Evolutionary conservation across 2,113 vertebrate species (phyloP).

Genomic region (Laticauda laticaudata): DNA sequence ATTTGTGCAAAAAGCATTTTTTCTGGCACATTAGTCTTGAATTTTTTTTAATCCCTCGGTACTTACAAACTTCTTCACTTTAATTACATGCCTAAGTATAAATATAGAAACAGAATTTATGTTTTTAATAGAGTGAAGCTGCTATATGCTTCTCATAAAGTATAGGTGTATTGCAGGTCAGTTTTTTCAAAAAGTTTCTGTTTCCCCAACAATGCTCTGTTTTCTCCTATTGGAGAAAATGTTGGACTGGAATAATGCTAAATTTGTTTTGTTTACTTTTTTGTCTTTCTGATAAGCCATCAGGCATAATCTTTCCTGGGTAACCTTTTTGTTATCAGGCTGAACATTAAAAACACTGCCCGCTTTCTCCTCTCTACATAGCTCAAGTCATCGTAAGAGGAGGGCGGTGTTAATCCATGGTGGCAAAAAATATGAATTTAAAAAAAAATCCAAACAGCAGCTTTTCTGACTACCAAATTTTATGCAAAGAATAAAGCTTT

Average conservation of each 20-base stretch:
- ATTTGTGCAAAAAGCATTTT: not conserved
- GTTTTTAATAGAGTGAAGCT: conserved; percentile 13
- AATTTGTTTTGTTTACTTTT: not conserved
- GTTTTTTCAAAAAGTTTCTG: not conserved
- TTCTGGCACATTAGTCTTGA: not conserved
- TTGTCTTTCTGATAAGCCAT: not conserved
- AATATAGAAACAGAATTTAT: not conserved
- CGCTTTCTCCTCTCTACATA: conserved; percentile 13
- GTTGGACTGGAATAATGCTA: not conserved
- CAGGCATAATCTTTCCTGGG: not conserved
- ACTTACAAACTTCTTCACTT: not conserved
- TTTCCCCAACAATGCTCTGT: not conserved
- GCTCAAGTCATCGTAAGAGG: not conserved
- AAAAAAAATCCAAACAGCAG: not conserved
- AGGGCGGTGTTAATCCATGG: not conserved
- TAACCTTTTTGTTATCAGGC: not conserved
- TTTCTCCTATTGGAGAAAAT: not conserved
- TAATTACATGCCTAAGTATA: not conserved
- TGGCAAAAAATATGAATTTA: not conserved
- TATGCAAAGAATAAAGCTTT: not conserved
- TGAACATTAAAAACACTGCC: not conserved
- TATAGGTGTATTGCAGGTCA: not conserved
- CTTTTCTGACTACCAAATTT: not conserved
- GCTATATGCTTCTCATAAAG: not conserved
- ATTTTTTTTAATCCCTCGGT: not conserved